Conservation (phyloP, 1,140 invertebrate species). For the Drosophila ananassae region DNA sequence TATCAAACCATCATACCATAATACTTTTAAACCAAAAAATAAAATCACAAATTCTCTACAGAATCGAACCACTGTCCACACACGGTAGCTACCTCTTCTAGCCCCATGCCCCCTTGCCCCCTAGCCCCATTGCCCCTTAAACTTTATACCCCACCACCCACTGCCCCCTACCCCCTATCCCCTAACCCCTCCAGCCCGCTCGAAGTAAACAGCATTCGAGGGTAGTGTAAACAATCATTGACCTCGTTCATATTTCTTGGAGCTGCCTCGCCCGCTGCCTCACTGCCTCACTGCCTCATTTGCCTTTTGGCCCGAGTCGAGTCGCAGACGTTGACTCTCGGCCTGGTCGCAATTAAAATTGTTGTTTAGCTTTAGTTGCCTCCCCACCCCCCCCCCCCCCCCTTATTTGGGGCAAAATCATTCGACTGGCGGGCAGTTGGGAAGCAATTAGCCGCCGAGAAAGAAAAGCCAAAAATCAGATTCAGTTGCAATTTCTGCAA, state of each 20-base stretch:
- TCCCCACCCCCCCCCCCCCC: background rate
- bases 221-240: conserved; percentile 83
- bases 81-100: too few relatives aligned
- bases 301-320: conserved; percentile 61
- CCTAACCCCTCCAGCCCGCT: background rate
- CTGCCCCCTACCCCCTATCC: background rate
- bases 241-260: conserved; percentile 80
- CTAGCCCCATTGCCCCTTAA: background rate
- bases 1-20: too few relatives aligned
- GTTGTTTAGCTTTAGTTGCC: conserved; percentile 56
- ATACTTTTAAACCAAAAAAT: too few relatives aligned
- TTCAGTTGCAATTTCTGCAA: conserved; percentile 45
- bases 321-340: conserved; percentile 42
- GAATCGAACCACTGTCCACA: background rate
- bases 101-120: background rate
- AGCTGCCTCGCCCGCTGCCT: conserved; percentile 29
- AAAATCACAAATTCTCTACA: too few relatives aligned
- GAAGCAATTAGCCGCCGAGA: conserved; percentile 59
- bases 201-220: conserved; percentile 77
- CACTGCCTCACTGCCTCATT: conserved; percentile 69
- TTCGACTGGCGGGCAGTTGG: conserved; percentile 43
- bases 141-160: background rate
- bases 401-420: conserved; percentile 2
- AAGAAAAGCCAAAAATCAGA: conserved; percentile 35
- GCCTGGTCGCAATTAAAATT: conserved; percentile 72